phyloP scores from a whole-genome alignment of 2,113 vertebrate genomes.

The Hystrix cristata region DNA sequence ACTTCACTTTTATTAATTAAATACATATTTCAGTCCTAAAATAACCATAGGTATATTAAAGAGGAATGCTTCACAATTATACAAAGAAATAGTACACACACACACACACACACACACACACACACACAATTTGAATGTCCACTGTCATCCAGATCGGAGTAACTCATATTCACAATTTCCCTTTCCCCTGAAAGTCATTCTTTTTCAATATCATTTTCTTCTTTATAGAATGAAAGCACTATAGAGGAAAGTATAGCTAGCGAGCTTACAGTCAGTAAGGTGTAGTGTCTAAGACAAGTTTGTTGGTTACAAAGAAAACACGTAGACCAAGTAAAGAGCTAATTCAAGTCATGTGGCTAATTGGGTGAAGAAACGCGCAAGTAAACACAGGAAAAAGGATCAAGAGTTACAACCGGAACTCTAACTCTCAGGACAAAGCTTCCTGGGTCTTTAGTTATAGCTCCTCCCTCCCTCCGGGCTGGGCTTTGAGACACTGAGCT shows the following conservation, averaged over 20 bases:
- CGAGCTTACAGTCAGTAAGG: background rate
- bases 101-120: no score
- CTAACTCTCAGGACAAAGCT: background rate
- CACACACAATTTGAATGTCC: background rate
- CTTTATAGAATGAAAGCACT: background rate
- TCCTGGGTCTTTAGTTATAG: background rate
- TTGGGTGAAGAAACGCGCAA: background rate
- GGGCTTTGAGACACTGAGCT: background rate
- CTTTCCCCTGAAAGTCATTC: rapidly evolving
- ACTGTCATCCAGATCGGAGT: background rate
- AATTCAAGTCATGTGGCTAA: background rate
- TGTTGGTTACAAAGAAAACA: background rate
- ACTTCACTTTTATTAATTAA: background rate
- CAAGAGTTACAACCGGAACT: background rate
- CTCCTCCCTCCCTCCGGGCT: background rate
- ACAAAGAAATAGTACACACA: background rate
- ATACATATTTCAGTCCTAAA: background rate
- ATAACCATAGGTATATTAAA: background rate
- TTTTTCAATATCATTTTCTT: background rate
- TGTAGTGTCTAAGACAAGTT: background rate
- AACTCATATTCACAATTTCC: background rate
- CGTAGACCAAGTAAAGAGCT: background rate
- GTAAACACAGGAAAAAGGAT: background rate
- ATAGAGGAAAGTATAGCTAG: background rate
- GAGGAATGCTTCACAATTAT: background rate